A percentile compares a stretch with the other conserved stretches of the same genome.
Evolutionary conservation across 2,113 vertebrate genomes (phyloP).

Genomic region (Gnathonemus longibarbis): DNA sequence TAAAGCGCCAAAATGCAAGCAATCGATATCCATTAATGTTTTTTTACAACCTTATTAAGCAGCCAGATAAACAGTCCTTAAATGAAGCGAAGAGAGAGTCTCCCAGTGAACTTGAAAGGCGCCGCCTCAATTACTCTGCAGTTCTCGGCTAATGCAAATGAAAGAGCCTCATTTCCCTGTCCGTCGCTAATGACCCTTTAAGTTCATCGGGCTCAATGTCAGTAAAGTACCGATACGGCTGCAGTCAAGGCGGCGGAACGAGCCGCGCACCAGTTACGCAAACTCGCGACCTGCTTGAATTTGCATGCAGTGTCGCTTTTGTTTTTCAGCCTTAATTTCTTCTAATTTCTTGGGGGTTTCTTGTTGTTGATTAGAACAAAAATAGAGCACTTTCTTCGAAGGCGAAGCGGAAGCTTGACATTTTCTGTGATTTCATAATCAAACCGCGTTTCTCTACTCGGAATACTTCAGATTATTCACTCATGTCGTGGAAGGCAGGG

Average conservation of each 20-base stretch:
- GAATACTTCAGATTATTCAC: not conserved
- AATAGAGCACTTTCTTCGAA: not conserved
- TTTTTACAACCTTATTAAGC: not conserved
- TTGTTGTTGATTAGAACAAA: not conserved
- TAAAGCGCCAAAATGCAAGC: not conserved
- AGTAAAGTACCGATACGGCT: not conserved
- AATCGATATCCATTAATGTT: conserved; percentile 5
- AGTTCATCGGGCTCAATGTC: not conserved
- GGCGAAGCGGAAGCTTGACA: not conserved
- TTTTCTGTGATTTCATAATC: not conserved
- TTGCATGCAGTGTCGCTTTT: not conserved
- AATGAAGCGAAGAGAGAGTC: not conserved
- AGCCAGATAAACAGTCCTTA: not conserved
- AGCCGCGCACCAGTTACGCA: not conserved
- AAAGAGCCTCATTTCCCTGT: not conserved
- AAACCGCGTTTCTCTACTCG: not conserved
- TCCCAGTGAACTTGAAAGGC: not conserved
- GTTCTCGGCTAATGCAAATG: not conserved
- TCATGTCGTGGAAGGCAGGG: not conserved
- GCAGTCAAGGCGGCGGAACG: not conserved
- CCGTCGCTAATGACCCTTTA: not conserved
- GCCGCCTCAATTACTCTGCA: not conserved
- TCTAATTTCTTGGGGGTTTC: not conserved
- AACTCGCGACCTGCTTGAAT: not conserved
- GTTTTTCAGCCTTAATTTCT: not conserved